Base-by-base conservation (phyloP, 2,888 invertebrate species). In the Ischnura elegans region DNA sequence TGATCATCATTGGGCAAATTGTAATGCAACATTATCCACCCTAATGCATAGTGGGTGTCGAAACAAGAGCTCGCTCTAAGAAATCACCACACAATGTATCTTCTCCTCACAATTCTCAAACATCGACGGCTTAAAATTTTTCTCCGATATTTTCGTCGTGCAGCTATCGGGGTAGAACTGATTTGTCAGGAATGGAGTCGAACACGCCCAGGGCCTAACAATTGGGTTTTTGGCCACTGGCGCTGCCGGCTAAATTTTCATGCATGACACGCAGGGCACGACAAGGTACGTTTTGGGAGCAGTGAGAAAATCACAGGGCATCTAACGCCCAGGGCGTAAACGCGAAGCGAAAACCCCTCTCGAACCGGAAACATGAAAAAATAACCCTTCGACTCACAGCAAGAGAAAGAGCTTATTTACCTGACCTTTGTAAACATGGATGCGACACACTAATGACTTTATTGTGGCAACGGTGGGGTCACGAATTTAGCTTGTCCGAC, bases 361-460 rank as follows among this genome's bases (percentile, higher is more conserved):
- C 76, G 29, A n/a, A 36, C 36, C 29, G 76, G 76, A 76, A 76
- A 36, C 76, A 76, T n/a, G 76, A 76, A 76, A 76, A 36, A 76
- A 36, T 76, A 1, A n/a, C 21, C 36, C 13, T 1, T 16, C 29
- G 16, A 36, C 8, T 76, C 16, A 36, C 76, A 13, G 25, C 76
- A 10, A 16, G 76, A 36, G 36, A 13, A 13, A 8, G 36, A 76
- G 36, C 76, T 76, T 36, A 76, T 76, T 76, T 76, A 36, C 76
- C 76, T 76, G 76, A 76, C 76, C 76, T 76, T 76, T 36, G 76
- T 76, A 76, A 76, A 76, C 76, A 36, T 36, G 76, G 36, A 76
- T 76, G 29, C 36, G 76, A 76, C 29, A 76, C 29, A 76, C 76
- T 76, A 76, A 76, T 76, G 76, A 16, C 76, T 76, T 76, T 36